Evolutionary conservation across 1,140 invertebrate genomes (phyloP).

Genomic region (Colletes latitarsis): DNA sequence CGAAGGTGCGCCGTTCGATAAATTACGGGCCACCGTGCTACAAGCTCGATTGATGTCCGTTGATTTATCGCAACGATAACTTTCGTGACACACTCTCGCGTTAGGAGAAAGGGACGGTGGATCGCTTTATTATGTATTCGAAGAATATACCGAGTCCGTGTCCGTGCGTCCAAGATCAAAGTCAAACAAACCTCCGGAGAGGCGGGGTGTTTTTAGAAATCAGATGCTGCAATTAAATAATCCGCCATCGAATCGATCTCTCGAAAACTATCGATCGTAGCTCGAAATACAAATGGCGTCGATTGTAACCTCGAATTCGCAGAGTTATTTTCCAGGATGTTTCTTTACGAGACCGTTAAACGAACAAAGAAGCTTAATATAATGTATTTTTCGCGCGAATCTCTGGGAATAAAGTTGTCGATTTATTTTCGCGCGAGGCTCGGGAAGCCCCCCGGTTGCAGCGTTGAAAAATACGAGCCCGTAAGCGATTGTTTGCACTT

Average conservation of each 20-base stretch:
- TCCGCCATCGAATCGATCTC: background rate
- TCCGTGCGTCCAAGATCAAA: background rate
- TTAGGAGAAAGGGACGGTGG: background rate
- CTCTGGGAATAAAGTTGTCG: background rate
- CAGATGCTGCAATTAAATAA: background rate
- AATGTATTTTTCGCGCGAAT: background rate
- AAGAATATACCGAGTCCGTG: background rate
- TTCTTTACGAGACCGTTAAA: too few relatives aligned
- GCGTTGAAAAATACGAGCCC: conserved; percentile 15
- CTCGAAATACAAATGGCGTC: too few relatives aligned
- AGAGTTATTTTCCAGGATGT: too few relatives aligned
- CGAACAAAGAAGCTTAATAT: background rate
- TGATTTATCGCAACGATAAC: conserved; percentile 54
- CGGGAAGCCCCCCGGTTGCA: background rate
- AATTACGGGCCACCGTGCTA: conserved; percentile 34
- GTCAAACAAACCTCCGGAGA: background rate
- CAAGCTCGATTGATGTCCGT: conserved; percentile 43
- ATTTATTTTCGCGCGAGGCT: background rate
- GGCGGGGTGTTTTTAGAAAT: background rate
- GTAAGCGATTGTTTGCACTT: conserved; percentile 1
- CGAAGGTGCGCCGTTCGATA: conserved; percentile 42
- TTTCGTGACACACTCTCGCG: conserved; percentile 11
- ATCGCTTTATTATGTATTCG: conserved; percentile 37
- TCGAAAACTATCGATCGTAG: conserved; percentile 5
- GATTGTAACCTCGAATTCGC: too few relatives aligned